Evolutionary conservation across 2,888 invertebrate genomes (phyloP).

Genomic region (Epinotia demarniana): DNA sequence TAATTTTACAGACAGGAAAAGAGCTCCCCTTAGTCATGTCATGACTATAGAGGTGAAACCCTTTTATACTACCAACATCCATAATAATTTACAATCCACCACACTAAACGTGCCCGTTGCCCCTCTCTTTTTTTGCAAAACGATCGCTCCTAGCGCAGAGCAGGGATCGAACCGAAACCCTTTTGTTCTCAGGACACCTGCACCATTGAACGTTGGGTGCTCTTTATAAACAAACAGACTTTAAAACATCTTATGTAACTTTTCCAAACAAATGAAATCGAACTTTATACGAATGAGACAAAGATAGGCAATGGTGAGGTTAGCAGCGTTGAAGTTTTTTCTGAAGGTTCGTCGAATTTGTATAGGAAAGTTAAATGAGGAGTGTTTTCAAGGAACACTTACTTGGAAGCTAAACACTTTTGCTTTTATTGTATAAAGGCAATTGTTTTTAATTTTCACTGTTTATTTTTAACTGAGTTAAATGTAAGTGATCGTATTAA

Average conservation of each 20-base stretch:
- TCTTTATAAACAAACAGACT: constrained; percentile 68
- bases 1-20: not conserved
- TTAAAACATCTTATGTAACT: constrained; percentile 54
- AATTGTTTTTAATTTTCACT: constrained; percentile 6
- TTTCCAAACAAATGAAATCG: constrained; percentile 31
- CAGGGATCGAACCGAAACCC: constrained; percentile 75
- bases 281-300: fast-evolving
- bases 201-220: constrained; percentile 78
- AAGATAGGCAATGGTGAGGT: constrained; percentile 38
- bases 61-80: constrained; percentile 49
- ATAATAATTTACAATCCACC: constrained; percentile 51
- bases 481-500: not conserved
- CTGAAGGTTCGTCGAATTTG: constrained; percentile 63
- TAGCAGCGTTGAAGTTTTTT: constrained; percentile 48
- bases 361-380: constrained; percentile 61
- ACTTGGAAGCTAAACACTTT: constrained; percentile 55
- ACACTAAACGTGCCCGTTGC: constrained; percentile 51
- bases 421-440: constrained; percentile 38
- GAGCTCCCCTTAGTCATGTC: not conserved
- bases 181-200: constrained; percentile 80
- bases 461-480: not conserved
- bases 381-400: constrained; percentile 57
- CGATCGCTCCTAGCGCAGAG: constrained; percentile 63
- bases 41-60: constrained; percentile 30
- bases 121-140: constrained; percentile 64